A percentile compares a stretch with the other conserved stretches of the same genome.
Evolutionary conservation across 1,140 invertebrate species (phyloP).

Genomic region (Galleria mellonella): DNA sequence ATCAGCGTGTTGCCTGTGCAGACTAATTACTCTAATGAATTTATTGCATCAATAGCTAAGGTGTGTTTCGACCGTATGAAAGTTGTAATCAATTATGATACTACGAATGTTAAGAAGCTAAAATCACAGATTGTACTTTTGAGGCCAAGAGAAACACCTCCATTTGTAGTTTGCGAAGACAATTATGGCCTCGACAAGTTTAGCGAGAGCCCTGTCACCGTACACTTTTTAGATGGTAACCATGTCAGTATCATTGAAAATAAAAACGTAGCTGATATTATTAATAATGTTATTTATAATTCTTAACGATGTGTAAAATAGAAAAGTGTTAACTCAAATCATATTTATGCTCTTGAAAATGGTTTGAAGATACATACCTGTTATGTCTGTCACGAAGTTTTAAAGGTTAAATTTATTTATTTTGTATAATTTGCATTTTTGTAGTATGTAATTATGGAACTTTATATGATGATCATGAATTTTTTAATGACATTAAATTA

Average conservation of each 20-base stretch:
- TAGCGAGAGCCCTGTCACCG: constrained; percentile 65
- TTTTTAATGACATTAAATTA: no score
- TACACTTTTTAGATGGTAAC: constrained; percentile 80
- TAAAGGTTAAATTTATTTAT: no score
- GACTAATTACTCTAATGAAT: constrained; percentile 66
- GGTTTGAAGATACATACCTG: no score
- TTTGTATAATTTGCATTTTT: no score
- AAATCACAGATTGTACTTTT: constrained; percentile 78
- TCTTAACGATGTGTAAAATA: no score
- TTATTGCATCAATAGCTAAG: constrained; percentile 59
- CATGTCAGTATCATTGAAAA: constrained; percentile 82
- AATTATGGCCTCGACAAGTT: constrained; percentile 79
- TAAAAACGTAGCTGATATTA: constrained; percentile 76
- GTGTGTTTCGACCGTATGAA: constrained; percentile 75
- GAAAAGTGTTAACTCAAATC: no score
- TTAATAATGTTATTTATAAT: no score
- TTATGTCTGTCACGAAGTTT: no score
- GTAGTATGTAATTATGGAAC: no score
- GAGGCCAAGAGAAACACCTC: constrained; percentile 75
- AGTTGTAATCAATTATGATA: constrained; percentile 73
- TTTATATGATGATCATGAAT: no score
- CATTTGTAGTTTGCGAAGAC: constrained; percentile 68
- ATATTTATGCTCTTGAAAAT: no score
- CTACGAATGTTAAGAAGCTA: constrained; percentile 50
- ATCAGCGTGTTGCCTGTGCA: constrained; percentile 44